These are phyloP conservation scores for Drosophila pachea DNA, from an alignment of 1,140 invertebrate species.

Conservation along the genomic window DNA sequence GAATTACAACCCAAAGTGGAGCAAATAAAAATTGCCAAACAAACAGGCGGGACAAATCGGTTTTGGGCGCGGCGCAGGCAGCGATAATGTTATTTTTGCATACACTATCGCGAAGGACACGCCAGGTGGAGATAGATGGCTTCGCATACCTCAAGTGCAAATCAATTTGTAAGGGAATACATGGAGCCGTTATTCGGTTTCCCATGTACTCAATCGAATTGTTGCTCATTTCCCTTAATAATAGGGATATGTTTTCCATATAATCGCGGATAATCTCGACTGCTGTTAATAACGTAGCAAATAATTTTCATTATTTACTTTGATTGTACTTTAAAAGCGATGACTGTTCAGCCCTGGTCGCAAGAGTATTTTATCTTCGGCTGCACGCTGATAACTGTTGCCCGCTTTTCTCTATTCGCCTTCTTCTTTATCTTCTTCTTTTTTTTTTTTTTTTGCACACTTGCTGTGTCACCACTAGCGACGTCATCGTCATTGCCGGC, in stretches of 20 bases:
- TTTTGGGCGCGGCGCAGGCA: background rate
- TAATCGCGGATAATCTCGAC: too few relatives aligned
- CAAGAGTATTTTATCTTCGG: constrained; percentile 1
- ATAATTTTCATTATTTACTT: too few relatives aligned
- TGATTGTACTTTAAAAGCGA: too few relatives aligned
- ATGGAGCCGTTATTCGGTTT: too few relatives aligned
- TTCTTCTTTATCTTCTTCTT: background rate
- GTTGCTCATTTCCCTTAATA: too few relatives aligned
- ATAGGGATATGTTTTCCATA: too few relatives aligned
- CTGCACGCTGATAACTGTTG: background rate
- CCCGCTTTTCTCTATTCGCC: background rate
- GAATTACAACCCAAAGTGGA: constrained; percentile 54
- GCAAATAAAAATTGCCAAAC: constrained; percentile 62
- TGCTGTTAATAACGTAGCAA: too few relatives aligned
- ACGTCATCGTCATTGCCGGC: constrained; percentile 40
- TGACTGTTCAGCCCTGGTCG: background rate
- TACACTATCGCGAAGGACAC: background rate
- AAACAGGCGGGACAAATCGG: constrained; percentile 28
- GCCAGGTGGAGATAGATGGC: too few relatives aligned
- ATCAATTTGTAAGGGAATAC: too few relatives aligned
- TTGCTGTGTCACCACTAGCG: constrained; percentile 23
- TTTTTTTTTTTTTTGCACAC: constrained; percentile 18
- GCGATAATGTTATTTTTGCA: constrained; percentile 9
- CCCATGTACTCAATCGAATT: too few relatives aligned
- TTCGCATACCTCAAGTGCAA: too few relatives aligned